Percentiles rank a stretch among this genome's conserved stretches.
These are phyloP conservation scores for Rhagologus leucostigma DNA, from an alignment of 2,113 vertebrate genomes.

Conservation along the genomic window DNA sequence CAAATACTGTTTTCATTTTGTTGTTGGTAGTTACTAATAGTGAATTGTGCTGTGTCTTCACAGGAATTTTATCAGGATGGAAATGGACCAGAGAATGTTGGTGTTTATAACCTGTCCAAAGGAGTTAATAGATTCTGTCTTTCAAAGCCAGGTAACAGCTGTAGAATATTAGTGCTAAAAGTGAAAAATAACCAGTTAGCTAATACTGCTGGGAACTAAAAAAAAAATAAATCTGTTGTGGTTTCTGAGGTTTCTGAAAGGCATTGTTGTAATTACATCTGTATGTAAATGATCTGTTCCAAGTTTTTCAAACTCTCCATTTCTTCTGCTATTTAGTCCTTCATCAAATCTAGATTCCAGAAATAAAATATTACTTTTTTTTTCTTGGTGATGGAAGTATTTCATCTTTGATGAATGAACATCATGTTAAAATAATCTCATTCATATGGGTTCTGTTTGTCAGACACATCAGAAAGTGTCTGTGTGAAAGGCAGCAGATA, in stretches of 20 bases:
- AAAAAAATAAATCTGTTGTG: background rate
- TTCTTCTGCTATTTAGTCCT: background rate
- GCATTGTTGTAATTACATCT: background rate
- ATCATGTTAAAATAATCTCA: background rate
- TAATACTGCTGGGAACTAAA: background rate
- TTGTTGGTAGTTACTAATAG: background rate
- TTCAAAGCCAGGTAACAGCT: constrained; percentile 90
- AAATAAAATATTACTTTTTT: background rate
- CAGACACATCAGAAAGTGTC: background rate
- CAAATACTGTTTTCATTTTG: background rate
- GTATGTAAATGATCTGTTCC: background rate
- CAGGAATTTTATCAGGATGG: constrained; percentile 99
- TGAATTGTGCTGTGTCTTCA: constrained; percentile 14
- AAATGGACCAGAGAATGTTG: constrained; percentile 93
- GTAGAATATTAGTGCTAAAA: background rate
- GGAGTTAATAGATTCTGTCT: constrained; percentile 97
- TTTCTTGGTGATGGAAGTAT: background rate
- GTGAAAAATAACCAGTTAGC: background rate
- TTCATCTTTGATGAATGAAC: background rate
- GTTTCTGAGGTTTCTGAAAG: background rate
- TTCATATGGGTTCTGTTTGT: background rate
- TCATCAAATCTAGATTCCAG: background rate
- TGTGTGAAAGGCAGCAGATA: background rate
- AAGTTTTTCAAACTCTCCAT: background rate
- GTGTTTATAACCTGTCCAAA: constrained; percentile 96